A percentile compares a stretch with the other conserved stretches of the same genome.
These are phyloP conservation scores for Ardeotis arabs DNA, from an alignment of 2,113 vertebrate species.

Conservation along the genomic window DNA sequence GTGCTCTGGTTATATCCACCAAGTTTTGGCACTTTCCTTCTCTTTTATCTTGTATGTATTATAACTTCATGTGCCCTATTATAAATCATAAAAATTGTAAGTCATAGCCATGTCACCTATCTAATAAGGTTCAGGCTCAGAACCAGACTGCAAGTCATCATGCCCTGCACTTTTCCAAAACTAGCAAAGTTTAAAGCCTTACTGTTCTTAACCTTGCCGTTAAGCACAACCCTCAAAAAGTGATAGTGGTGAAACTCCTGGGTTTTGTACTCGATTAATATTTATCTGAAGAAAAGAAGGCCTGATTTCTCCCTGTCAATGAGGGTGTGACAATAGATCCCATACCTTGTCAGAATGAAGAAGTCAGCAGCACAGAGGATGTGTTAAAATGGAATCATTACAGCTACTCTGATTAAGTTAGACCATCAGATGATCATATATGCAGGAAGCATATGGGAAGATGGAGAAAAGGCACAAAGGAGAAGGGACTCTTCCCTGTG, in stretches of 20 bases:
- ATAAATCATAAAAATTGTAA: background rate
- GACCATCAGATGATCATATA: background rate
- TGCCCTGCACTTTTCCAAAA: background rate
- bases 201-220: background rate
- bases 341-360: background rate
- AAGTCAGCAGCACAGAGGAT: background rate
- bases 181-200: background rate
- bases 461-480: background rate
- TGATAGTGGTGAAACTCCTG: background rate
- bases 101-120: accelerated
- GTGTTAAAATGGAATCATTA: background rate
- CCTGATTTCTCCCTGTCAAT: background rate
- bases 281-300: background rate
- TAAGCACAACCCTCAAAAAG: background rate
- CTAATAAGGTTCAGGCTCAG: background rate
- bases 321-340: background rate
- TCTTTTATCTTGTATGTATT: background rate
- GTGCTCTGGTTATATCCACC: background rate
- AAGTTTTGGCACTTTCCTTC: background rate
- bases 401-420: background rate
- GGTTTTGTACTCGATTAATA: background rate
- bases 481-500: background rate
- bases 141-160: accelerated
- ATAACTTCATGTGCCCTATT: background rate
- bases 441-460: background rate